Conservation (phyloP, 2,113 vertebrate species). For the Platysteira castanea region DNA sequence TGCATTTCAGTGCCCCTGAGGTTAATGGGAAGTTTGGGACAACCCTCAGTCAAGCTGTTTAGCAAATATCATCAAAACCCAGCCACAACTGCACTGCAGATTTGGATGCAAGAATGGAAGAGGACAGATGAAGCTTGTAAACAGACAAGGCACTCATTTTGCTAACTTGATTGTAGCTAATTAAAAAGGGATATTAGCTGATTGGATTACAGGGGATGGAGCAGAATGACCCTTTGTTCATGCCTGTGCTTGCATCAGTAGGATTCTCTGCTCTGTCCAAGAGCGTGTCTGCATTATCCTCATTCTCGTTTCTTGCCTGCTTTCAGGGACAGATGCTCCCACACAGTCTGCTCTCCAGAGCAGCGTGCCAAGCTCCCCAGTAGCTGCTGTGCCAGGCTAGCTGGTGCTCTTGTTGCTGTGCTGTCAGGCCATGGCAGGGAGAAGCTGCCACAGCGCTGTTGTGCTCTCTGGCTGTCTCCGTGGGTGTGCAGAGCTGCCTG, state of each 20-base stretch:
- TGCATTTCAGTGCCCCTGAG: background rate
- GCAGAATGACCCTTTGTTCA: constrained; percentile 61
- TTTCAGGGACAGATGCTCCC: constrained; percentile 29
- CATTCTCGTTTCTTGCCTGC: background rate
- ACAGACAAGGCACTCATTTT: constrained; percentile 44
- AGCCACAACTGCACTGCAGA: background rate
- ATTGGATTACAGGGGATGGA: constrained; percentile 62
- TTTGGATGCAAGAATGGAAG: constrained; percentile 21
- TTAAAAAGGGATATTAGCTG: constrained; percentile 62
- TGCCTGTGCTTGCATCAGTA: constrained; percentile 29
- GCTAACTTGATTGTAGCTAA: constrained; percentile 60
- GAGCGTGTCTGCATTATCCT: background rate
- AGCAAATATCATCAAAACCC: background rate
- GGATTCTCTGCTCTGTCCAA: constrained; percentile 29
- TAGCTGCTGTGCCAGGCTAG: background rate
- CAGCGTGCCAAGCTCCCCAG: background rate
- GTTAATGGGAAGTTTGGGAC: background rate
- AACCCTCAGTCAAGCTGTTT: background rate
- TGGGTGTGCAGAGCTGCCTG: background rate
- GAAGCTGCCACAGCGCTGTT: background rate
- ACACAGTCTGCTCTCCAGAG: background rate
- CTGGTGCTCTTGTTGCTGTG: background rate
- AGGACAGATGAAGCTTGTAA: constrained; percentile 49
- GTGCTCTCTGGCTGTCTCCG: background rate
- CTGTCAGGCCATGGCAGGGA: background rate